Conservation (phyloP, 2,888 invertebrate species). For the Tholera decimalis region DNA sequence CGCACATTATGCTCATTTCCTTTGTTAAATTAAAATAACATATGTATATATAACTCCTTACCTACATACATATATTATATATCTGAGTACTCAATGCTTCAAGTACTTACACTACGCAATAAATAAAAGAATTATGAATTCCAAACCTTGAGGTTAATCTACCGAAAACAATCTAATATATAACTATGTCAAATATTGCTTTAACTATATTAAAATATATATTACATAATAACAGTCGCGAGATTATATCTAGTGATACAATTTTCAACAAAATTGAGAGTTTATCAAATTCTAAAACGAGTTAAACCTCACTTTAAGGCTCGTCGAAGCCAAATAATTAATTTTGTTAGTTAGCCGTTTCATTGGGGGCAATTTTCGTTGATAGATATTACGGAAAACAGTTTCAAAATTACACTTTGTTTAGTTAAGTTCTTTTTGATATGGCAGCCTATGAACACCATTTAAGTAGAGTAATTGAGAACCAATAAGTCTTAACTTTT, state of each 20-base stretch:
- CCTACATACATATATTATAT: too few species aligned
- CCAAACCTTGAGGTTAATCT: neutral
- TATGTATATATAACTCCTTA: too few species aligned
- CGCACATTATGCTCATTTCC: too few species aligned
- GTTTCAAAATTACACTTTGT: neutral
- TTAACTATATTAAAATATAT: constrained; percentile 14
- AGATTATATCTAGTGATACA: constrained; percentile 67
- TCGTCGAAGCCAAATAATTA: constrained; percentile 51
- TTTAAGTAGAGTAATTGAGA: too few species aligned
- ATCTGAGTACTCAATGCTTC: neutral
- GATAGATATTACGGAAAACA: neutral
- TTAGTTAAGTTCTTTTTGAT: neutral
- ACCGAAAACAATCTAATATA: neutral
- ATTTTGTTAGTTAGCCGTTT: constrained; percentile 31
- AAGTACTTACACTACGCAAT: neutral
- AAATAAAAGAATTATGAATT: neutral
- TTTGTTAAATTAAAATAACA: too few species aligned
- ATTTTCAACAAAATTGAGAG: constrained; percentile 64
- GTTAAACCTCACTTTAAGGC: constrained; percentile 43
- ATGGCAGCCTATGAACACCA: too few species aligned
- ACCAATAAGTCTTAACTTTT: neutral
- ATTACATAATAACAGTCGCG: constrained; percentile 66
- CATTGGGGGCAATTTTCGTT: constrained; percentile 14
- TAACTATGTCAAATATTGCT: constrained; percentile 8
- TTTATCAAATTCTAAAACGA: constrained; percentile 52